Percentiles rank a stretch among this genome's conserved stretches.
Evolutionary conservation across 2,113 vertebrate genomes (phyloP).

Genomic region (Montifringilla adamsi): DNA sequence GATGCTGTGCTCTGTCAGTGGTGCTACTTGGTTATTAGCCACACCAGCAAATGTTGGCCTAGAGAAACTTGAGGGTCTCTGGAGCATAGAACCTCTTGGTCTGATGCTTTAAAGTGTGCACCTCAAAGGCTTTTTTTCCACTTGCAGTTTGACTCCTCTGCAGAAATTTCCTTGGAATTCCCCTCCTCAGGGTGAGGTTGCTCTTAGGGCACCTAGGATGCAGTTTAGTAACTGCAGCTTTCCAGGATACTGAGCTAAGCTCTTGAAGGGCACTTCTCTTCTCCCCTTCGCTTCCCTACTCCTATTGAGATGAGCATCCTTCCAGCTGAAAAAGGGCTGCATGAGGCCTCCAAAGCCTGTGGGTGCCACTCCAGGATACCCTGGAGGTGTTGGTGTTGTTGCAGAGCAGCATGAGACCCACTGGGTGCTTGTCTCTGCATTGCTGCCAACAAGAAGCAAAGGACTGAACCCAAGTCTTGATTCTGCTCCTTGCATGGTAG

Average conservation of each 20-base stretch:
- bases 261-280: constrained; percentile 50
- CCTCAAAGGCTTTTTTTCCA: not conserved
- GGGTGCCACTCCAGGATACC: constrained; percentile 3
- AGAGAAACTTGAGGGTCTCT: constrained; percentile 35
- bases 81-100: constrained; percentile 40
- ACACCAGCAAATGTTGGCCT: constrained; percentile 2
- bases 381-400: constrained; percentile 22
- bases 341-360: constrained; percentile 38
- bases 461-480: constrained; percentile 29
- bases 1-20: constrained; percentile 40
- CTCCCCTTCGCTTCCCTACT: not conserved
- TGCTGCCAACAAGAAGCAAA: constrained; percentile 52
- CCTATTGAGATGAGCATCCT: constrained; percentile 37
- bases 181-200: constrained; percentile 41
- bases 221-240: constrained; percentile 43
- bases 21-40: constrained; percentile 38
- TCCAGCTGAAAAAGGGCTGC: constrained; percentile 54
- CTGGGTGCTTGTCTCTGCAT: constrained; percentile 30
- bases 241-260: constrained; percentile 33
- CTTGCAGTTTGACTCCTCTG: constrained; percentile 19
- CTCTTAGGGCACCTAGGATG: constrained; percentile 24
- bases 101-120: constrained; percentile 41
- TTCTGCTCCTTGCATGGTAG: constrained; percentile 37
- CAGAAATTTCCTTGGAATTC: not conserved
- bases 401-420: constrained; percentile 14